Percentiles rank a stretch among this genome's conserved stretches.
Conservation (phyloP, 2,113 vertebrate genomes). For the Datnioides undecimradiatus region DNA sequence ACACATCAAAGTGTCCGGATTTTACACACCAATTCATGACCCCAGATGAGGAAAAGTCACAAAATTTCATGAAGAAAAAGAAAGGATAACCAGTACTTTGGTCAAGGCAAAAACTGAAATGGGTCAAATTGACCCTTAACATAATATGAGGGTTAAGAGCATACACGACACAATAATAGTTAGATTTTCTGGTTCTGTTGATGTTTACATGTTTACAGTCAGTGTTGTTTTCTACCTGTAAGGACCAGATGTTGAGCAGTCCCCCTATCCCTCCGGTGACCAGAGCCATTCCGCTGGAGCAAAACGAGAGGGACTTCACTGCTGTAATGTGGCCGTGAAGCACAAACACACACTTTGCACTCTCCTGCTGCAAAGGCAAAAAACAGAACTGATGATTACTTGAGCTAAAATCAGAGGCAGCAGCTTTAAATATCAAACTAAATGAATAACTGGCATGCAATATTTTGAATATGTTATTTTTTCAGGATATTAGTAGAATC, state of each 20-base stretch:
- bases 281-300: constrained; percentile 82
- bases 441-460: background rate
- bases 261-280: constrained; percentile 86
- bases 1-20: too few species aligned
- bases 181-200: background rate
- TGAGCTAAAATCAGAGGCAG: background rate
- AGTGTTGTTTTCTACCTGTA: constrained; percentile 75
- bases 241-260: constrained; percentile 87
- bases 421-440: background rate
- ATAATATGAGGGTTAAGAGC: too few species aligned
- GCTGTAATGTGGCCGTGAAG: constrained; percentile 86
- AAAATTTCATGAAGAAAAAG: too few species aligned
- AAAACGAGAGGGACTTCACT: constrained; percentile 85
- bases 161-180: background rate
- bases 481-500: background rate
- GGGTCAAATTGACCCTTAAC: too few species aligned
- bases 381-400: constrained; percentile 13
- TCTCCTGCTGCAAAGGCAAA: constrained; percentile 68
- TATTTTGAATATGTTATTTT: background rate
- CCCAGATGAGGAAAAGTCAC: too few species aligned
- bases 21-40: too few species aligned
- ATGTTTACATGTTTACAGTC: too few species aligned
- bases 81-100: too few species aligned
- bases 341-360: constrained; percentile 81
- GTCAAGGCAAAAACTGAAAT: too few species aligned